Conservation (phyloP, 35 echinoderm and acorn worm genomes). For the Lytechinus variegatus region DNA sequence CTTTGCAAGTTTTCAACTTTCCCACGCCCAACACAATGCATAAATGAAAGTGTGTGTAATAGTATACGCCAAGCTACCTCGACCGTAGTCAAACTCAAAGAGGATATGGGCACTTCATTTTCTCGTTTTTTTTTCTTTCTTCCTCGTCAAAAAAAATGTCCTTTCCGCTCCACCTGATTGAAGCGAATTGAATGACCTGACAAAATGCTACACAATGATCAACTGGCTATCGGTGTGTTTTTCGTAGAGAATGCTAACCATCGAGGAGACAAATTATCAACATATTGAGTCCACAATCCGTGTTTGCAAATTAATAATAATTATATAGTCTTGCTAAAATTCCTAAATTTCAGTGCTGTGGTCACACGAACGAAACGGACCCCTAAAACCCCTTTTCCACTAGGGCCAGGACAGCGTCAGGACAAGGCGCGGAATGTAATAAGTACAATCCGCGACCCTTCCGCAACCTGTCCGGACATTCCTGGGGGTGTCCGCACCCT, state of each 20-base stretch:
- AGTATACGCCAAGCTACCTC: conserved; percentile 41
- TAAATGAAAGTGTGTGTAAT: conserved; percentile 56
- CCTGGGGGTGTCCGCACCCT: too few relatives aligned
- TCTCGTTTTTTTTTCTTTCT: not conserved
- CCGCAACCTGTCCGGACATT: too few relatives aligned
- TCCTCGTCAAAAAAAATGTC: not conserved
- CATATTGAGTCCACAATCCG: too few relatives aligned
- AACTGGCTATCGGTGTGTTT: not conserved
- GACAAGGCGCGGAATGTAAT: too few relatives aligned
- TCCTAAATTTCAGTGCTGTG: too few relatives aligned
- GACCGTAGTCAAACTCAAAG: conserved; percentile 24
- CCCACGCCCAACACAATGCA: conserved; percentile 43
- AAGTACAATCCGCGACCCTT: too few relatives aligned
- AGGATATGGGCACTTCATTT: not conserved
- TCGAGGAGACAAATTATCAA: not conserved
- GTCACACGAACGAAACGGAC: too few relatives aligned
- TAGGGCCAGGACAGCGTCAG: too few relatives aligned
- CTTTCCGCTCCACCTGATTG: not conserved
- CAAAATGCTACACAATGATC: not conserved
- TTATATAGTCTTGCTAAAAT: too few relatives aligned
- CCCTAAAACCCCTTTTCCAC: too few relatives aligned
- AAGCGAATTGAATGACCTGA: not conserved
- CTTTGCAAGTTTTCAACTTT: conserved; percentile 40
- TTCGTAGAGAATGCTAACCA: not conserved
- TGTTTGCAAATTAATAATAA: too few relatives aligned